Conservation (phyloP, 2,888 invertebrate species). For the Rhaphigaster nebulosa region DNA sequence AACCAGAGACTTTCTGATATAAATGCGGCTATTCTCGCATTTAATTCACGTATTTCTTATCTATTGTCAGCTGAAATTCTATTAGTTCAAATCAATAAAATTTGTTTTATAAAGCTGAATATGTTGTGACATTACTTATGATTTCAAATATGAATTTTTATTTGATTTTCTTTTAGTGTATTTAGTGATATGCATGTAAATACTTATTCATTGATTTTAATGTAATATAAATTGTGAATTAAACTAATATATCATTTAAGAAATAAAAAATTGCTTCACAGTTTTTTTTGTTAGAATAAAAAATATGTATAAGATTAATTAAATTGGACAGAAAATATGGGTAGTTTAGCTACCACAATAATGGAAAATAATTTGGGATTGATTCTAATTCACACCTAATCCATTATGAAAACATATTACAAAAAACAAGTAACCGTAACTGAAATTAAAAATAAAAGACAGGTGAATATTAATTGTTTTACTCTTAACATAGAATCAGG, state of each 20-base stretch:
- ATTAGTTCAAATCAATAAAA: not conserved
- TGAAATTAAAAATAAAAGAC: too few species aligned
- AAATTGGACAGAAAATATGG: too few species aligned
- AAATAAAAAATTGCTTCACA: not conserved
- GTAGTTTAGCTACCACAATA: too few species aligned
- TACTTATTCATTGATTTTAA: not conserved
- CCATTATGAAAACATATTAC: too few species aligned
- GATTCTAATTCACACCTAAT: too few species aligned
- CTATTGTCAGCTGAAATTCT: not conserved
- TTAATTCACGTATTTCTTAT: not conserved
- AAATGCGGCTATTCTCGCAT: not conserved
- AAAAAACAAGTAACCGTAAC: too few species aligned
- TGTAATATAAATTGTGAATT: not conserved
- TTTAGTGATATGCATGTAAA: not conserved
- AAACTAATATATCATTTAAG: not conserved
- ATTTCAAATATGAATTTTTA: not conserved
- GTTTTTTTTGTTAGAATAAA: not conserved
- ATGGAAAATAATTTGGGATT: too few species aligned
- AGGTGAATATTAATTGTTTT: too few species aligned
- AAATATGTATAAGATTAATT: not conserved
- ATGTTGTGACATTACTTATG: not conserved
- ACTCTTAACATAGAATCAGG: too few species aligned
- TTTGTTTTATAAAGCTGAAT: not conserved
- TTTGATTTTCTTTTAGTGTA: not conserved
- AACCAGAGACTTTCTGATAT: not conserved